Base-by-base conservation (phyloP, 2,113 vertebrate species). In the Pluvianellus socialis region DNA sequence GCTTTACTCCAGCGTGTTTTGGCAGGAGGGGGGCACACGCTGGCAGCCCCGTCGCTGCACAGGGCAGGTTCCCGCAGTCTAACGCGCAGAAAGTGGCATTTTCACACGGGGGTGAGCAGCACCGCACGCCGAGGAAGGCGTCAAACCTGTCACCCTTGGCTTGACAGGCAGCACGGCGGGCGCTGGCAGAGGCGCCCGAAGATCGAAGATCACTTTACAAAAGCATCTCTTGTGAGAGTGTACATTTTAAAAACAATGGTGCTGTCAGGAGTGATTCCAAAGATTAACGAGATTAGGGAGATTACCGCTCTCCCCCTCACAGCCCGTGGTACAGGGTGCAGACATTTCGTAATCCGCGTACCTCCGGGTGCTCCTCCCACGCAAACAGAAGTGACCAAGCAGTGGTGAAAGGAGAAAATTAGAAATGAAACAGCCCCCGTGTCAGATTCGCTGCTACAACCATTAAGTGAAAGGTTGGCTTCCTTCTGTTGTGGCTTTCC, bases 101-200 rank as follows among this genome's bases (percentile, higher is more conserved):
- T 70, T 67, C 35, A 63, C n/a, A 19, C 0, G 1, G 26, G 49
- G 49, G 12, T 71, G 44, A 72, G 6, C 42, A 38, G 45, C 32
- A 33, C 45, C 20, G 8, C 13, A 2, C 13, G 1, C 14, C n/a
- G n/a, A 13, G 21, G 35, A 21, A 30, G 24, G 6, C 2, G 0
- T 26, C 42, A 47, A 14, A 32, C 72, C 12, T 2, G 24, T 4
- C 3, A 6, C 2, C 4, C 4, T 35, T 26, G 18, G 20, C 12
- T 63, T 27, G 27, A 21, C 3, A 4, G 0, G 1, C 27, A 24
- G 53, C 20, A 9, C 21, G 16, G 40, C 40, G 12, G 40, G 5
- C 4, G 1, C 73, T 15, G 23, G 7, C 18, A 18, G 50, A 33
- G 27, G 7, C 0, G n/a, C 20, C 14, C 3, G 1, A 44, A 58